Base-by-base conservation (phyloP, 2,888 invertebrate genomes). In the Trachelus tabidus region DNA sequence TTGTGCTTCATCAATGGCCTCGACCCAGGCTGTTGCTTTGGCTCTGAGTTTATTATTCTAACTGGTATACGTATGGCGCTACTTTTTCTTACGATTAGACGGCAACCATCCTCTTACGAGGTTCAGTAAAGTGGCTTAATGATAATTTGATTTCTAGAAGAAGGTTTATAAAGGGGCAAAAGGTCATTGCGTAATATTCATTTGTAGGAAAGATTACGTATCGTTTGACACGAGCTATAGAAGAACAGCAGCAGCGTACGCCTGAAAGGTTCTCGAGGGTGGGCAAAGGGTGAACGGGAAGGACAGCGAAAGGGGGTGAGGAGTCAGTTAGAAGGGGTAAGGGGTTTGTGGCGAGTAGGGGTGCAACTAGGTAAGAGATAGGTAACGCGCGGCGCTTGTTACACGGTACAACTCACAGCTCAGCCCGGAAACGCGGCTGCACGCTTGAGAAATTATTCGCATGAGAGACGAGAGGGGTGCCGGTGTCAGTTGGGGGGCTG, bases 391-490 rank as follows among this genome's bases (percentile, higher is more conserved):
- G 79, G 76, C 69, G 80, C 79, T 83, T 80, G 79, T 82, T 82
- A 82, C 79, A 81, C 81, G 77, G 77, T 78, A 80, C 80, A 78
- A 79, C 77, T 79, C 69, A 75, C 79, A 81, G 80, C 77, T 77
- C 75, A 74, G 56, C 71, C 68, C 79, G 77, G 77, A 80, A 78
- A 81, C 76, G 56, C 79, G 74, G 74, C 79, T 73, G 79, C 77
- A 79, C 77, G 78, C 76, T 79, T 77, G 80, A 77, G 80, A 81
- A 81, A 81, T 84, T 84, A 84, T 80, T 81, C 83, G 83, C 79
- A 78, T 75, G 81, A 83, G 76, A 79, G 69, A 80, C 78, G 75
- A 81, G 77, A 69, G 76, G 73, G 56, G 71, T 73, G 69, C 69
- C 56, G 69, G 33, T 30, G 71, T 31, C 31, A 31, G 71, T 31